Conservation (phyloP, 1,140 invertebrate species). For the Chymomyza costata region DNA sequence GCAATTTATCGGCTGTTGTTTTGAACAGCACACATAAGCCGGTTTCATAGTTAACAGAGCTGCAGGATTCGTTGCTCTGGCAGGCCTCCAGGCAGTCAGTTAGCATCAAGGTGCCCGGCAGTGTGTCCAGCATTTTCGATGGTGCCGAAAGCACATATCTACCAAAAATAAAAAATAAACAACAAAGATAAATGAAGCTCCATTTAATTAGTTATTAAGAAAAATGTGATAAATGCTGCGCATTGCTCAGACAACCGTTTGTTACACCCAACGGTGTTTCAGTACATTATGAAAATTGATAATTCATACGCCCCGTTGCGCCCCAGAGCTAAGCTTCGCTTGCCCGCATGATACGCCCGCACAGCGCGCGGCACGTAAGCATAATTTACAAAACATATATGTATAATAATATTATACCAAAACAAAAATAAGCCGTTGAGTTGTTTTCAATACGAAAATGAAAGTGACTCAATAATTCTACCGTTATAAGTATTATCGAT, state of each 20-base stretch:
- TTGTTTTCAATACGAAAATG: too few relatives aligned
- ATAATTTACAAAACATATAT: too few relatives aligned
- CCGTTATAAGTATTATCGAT: too few relatives aligned
- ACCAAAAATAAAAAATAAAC: slow-evolving; percentile 35
- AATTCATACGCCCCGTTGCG: too few relatives aligned
- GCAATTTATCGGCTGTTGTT: slow-evolving; percentile 90
- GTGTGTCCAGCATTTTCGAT: slow-evolving; percentile 89
- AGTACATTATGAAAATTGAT: too few relatives aligned
- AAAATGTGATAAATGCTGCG: neutral
- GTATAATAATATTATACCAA: too few relatives aligned
- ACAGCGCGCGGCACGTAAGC: too few relatives aligned
- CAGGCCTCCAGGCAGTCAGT: slow-evolving; percentile 95
- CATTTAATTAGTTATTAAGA: slow-evolving; percentile 8
- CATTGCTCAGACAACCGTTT: slow-evolving; percentile 6
- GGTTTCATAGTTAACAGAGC: slow-evolving; percentile 96
- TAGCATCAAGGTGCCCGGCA: slow-evolving; percentile 93
- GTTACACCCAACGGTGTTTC: too few relatives aligned
- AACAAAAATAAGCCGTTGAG: too few relatives aligned
- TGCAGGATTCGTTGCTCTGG: slow-evolving; percentile 90
- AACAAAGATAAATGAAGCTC: slow-evolving; percentile 34
- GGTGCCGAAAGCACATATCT: slow-evolving; percentile 93
- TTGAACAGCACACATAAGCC: slow-evolving; percentile 95
- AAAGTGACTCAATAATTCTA: too few relatives aligned
- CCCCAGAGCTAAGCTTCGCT: too few relatives aligned
- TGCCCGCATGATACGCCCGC: too few relatives aligned